These are phyloP conservation scores for Hephaestus fuliginosus DNA, from an alignment of 2,797 vertebrate genomes.

Conservation along the genomic window DNA sequence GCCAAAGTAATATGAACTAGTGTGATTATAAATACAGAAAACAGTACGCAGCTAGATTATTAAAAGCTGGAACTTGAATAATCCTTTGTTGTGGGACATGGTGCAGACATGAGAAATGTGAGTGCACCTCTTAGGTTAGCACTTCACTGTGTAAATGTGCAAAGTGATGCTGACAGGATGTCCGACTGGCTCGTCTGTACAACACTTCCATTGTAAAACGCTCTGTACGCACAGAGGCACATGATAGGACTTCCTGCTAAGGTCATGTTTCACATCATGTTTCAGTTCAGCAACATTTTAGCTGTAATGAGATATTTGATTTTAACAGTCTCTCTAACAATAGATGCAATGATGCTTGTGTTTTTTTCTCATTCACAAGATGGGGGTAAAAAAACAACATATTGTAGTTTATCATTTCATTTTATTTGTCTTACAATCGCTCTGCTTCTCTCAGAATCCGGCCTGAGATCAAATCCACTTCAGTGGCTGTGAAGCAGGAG, in stretches of 20 bases:
- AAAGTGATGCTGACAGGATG: constrained; percentile 21
- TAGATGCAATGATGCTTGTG: not conserved
- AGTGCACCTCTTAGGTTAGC: not conserved
- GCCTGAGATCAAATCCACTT: constrained; percentile 56
- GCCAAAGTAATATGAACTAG: not conserved
- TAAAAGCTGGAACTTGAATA: not conserved
- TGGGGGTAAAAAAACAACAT: not conserved
- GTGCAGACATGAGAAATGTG: not conserved
- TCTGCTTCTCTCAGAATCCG: constrained; percentile 69
- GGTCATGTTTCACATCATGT: constrained; percentile 17
- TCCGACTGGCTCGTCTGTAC: constrained; percentile 40
- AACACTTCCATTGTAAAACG: constrained; percentile 1
- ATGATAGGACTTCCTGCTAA: constrained; percentile 42
- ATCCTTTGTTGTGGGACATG: not conserved
- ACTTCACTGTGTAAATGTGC: constrained; percentile 11
- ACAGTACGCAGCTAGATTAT: not conserved
- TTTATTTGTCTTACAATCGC: not conserved
- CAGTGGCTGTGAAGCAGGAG: constrained; percentile 65
- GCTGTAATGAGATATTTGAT: not conserved
- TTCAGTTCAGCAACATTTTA: constrained; percentile 16
- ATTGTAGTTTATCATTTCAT: not conserved
- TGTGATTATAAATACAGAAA: not conserved
- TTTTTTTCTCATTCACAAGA: not conserved
- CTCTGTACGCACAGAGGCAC: constrained; percentile 36
- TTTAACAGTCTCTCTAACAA: not conserved